Evolutionary conservation across 2,113 vertebrate species (phyloP), one percentile per base, ranked within the genome.

Genomic region (Hypocryptadius cinnamomeus): DNA sequence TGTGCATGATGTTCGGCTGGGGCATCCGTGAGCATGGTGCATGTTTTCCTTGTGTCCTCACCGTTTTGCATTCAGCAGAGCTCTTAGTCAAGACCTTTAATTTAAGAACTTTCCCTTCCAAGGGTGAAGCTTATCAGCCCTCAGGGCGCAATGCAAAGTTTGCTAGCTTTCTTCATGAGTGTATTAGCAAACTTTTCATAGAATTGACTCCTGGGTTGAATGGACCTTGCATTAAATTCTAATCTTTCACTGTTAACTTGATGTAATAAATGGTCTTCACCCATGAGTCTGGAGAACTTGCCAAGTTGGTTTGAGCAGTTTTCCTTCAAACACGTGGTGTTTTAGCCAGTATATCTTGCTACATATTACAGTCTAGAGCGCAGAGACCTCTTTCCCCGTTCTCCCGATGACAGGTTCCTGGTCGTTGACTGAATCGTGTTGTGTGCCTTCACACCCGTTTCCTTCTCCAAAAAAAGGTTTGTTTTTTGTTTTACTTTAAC

Each of bases 351-450:
- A 61, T 96, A 84, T 95, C 85, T 96, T 95, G 82, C 87, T 92
- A 82, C 79, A 69, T 91, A 60, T 94, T 96, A 78, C 82, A 94
- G 82, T 94, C 82, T 89, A 92, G 91, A 90, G 95, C 76, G 87
- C 94, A 95, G 89, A 94, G 96, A 95, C 68, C 94, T 96, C 96
- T 96, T 96, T 96, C 93, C 95, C 93, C 95, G 1, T 96, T 96
- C 96, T 96, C 96, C 96, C 92, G 19, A 96, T 96, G 95, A 96
- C 95, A 96, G 96, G 96, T 96, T 96, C 96, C 96, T 88, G 93
- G 96, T 96, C 95, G 93, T 96, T 96, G 96, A 96, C 95, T 96
- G 96, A 96, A 56, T 95, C 96, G 69, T 94, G 95, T 96, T 96
- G 68, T 96, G 96, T 96, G 92, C 92, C 96, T 96, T 96, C 96